Evolutionary conservation across 2,113 vertebrate genomes (phyloP).

Genomic region (Ceyx margarethae): DNA sequence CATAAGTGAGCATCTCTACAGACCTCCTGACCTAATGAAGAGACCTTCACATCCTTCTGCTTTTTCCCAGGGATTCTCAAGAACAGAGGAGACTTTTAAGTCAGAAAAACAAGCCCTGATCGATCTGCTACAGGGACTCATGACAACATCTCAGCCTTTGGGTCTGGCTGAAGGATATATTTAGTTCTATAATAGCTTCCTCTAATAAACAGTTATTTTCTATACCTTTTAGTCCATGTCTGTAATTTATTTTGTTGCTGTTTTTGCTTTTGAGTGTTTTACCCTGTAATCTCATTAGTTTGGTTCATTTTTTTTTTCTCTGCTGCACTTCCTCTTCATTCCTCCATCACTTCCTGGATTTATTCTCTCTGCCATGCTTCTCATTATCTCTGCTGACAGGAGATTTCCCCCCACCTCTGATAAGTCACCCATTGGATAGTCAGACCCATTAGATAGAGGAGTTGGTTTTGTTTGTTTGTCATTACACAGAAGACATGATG

Average conservation of each 20-base stretch:
- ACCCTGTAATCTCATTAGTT: background rate
- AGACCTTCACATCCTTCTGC: background rate
- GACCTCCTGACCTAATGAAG: background rate
- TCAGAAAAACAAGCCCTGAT: background rate
- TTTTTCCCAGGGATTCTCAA: background rate
- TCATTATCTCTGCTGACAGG: background rate
- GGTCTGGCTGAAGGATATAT: background rate
- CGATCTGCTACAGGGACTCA: accelerated
- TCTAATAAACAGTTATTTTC: background rate
- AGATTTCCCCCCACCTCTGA: background rate
- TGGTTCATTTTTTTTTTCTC: background rate
- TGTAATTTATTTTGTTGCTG: background rate
- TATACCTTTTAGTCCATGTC: background rate
- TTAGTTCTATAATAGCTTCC: background rate
- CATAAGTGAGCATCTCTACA: background rate
- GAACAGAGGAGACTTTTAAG: background rate
- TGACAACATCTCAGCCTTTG: background rate
- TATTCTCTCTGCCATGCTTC: background rate
- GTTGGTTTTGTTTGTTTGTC: background rate
- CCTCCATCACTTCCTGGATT: background rate
- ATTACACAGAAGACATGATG: background rate
- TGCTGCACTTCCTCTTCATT: background rate
- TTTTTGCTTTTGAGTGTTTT: background rate
- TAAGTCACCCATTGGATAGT: background rate
- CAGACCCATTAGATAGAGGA: background rate